Percentiles rank a stretch among this genome's conserved stretches.
Evolutionary conservation across 2,797 vertebrate genomes (phyloP).

Genomic region (Mormyrops attenuatus): DNA sequence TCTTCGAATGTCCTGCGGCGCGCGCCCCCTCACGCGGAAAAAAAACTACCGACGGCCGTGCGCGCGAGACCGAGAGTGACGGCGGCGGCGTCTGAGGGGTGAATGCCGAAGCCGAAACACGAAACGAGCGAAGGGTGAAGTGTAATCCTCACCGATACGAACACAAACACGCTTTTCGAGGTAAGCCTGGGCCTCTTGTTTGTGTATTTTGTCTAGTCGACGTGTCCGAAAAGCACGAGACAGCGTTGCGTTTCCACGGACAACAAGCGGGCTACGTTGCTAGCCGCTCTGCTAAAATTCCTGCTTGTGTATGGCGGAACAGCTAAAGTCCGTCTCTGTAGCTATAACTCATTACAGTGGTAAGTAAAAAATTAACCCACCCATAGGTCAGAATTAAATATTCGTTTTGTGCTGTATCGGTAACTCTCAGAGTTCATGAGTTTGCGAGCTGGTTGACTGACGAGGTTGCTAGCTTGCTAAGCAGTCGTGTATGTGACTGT

Average conservation of each 20-base stretch:
- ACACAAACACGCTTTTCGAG: constrained; percentile 37
- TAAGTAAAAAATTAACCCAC: not conserved
- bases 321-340: not conserved
- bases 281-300: not conserved
- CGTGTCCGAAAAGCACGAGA: not conserved
- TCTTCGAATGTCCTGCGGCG: not conserved
- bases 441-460: not conserved
- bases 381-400: not conserved
- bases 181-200: constrained; percentile 43
- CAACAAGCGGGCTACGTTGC: not conserved
- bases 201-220: not conserved
- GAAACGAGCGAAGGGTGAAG: constrained; percentile 45
- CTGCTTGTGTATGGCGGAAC: not conserved
- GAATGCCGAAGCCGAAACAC: constrained; percentile 46
- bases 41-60: constrained; percentile 44
- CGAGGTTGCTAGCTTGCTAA: not conserved
- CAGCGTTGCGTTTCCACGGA: not conserved
- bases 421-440: not conserved
- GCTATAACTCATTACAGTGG: not conserved
- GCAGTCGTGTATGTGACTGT: not conserved
- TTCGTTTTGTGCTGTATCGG: not conserved
- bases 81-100: constrained; percentile 43
- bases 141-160: constrained; percentile 6
- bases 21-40: constrained; percentile 38
- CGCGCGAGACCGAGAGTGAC: constrained; percentile 30